Base-by-base conservation (phyloP, 2,888 invertebrate species). In the Sphaeridia pumilis region DNA sequence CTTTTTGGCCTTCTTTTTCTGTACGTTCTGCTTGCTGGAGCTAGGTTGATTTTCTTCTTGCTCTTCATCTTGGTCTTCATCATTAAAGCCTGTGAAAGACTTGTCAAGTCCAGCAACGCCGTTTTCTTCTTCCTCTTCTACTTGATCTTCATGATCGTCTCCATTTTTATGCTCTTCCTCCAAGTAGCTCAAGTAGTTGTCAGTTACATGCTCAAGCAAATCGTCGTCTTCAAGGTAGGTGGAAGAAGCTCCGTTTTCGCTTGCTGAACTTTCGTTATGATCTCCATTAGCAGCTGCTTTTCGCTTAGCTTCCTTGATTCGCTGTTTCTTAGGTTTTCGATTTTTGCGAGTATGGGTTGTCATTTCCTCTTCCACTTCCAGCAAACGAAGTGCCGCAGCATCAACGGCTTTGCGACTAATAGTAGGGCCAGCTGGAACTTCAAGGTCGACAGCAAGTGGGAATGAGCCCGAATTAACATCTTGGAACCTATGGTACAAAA, bases 401-500 rank as follows among this genome's bases (percentile, higher is more conserved):
- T 58, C 46, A 5, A 62, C 24, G 41, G 57, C 56, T 48, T 58
- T 58, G 12, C 54, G 38, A 10, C 51, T 46, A 36, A 63, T 54
- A 0, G 61, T 59, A 12, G 58, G 58, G 22, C 47, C 56, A 17
- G 43, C 36, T 2, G 35, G 3, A 7, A 44, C 53, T 17, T 58
- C 57, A 17, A 57, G 41, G 3, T 54, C 56, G 26, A 58, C 4
- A 1, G 78, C 80, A 12, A 85, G 69, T 0, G 87, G 87, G 70
- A 83, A 86, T 51, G 74, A 70, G 5, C 82, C 81, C 5, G 71
- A 67, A 0, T 78, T 70, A 14, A 83, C 69, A 64, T 75, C 71
- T 58, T 74, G 74, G 67, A 81, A 82, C 43, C 82, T 83, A 59
- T 51, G 47, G 45, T 49, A 46, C 25, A 42, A 27, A 31, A 50